Evolutionary conservation across 2,797 vertebrate genomes (phyloP), one percentile per base, ranked within the genome.

Genomic region (Peromyscus aztecus): DNA sequence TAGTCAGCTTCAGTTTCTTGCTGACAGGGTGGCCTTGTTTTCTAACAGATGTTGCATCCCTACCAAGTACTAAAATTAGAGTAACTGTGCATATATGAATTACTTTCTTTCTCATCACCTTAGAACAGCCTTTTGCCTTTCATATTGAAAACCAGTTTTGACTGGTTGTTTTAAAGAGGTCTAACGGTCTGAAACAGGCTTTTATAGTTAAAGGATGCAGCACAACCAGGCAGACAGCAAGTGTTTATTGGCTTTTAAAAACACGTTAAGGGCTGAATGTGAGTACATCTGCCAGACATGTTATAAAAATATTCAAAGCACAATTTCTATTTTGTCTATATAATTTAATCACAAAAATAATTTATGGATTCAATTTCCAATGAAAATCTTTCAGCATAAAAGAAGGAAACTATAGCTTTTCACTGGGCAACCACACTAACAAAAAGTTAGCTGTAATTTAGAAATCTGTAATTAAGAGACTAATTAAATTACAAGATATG

Each of bases 11-110:
- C 31, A 0, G 7, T 37, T 94, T 57, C 71, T 89, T 82, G 43
- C 37, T 93, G 57, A 86, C 27, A 37, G 59, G 73, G 37, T 6
- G 31, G 57, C 46, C 82, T 31, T 89, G n/a, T 81, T 71, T 75
- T 86, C n/a, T 78, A 46, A 57, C 59, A 71, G 76, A 90, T 77
- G 59, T 34, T 71, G 12, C 40, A 34, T 24, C 43, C 52, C 52
- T 49, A 83, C n/a, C 43, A 59, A 59, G 52, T 69, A 55, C 90
- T 52, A 90, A 78, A 86, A 87, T 89, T 73, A 91, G 86, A 86
- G 46, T 37, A 87, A 77, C 31, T 81, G n/a, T n/a, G 40, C 27
- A 80, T 46, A 73, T 27, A 67, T 67, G 65, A 59, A 85, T 80
- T 57, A 84, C 8, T 82, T 88, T 37, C 21, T 37, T 34, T 43